Percentiles rank a stretch among this genome's conserved stretches.
Evolutionary conservation across 2,797 vertebrate genomes (phyloP).

Genomic region (Megalops cyprinoides): DNA sequence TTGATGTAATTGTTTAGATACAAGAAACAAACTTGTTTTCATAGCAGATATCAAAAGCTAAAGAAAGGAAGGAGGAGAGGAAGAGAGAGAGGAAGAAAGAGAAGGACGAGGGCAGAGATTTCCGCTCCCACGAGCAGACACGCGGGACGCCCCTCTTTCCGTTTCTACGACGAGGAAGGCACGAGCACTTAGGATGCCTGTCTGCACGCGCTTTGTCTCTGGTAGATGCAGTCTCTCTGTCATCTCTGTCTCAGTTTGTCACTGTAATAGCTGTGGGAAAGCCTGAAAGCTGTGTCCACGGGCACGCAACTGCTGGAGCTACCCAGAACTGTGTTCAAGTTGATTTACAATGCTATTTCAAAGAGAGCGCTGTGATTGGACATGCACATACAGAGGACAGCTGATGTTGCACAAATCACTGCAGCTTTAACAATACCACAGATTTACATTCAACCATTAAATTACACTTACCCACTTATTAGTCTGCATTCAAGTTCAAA

Average conservation of each 20-base stretch:
- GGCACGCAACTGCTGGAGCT: neutral
- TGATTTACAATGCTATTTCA: neutral
- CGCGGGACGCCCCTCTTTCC: neutral
- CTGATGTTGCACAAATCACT: neutral
- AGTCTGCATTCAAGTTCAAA: neutral
- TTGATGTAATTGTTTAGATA: neutral
- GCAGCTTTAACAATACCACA: neutral
- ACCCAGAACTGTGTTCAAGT: neutral
- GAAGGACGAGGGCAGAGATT: neutral
- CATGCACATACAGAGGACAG: neutral
- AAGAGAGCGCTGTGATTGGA: neutral
- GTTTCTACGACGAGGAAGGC: neutral
- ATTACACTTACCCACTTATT: neutral
- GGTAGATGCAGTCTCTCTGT: neutral
- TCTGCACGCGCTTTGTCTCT: neutral
- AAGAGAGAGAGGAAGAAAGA: neutral
- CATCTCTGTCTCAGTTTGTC: neutral
- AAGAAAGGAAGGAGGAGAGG: neutral
- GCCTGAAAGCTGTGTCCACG: neutral
- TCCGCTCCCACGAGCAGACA: neutral
- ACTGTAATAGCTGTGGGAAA: neutral
- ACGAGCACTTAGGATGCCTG: neutral
- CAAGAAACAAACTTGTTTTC: neutral
- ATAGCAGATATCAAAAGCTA: slow-evolving; percentile 7
- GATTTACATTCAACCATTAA: neutral